A percentile compares a stretch with the other conserved stretches of the same genome.
These are phyloP conservation scores for Microcebus griseorufus DNA, from an alignment of 2,113 vertebrate species.

Conservation along the genomic window DNA sequence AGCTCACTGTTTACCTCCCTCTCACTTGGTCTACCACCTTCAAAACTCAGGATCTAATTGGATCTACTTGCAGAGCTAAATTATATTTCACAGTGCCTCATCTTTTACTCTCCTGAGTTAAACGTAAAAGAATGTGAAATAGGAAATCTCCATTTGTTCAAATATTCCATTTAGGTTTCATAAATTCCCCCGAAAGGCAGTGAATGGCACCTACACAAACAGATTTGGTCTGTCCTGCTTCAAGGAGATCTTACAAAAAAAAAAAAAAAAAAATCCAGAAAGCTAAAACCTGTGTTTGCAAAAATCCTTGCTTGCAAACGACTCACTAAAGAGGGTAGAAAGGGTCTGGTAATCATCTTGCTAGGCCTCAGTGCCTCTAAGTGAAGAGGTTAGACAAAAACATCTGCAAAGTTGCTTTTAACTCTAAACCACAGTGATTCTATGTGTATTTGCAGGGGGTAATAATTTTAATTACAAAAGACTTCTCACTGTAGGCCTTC, in stretches of 20 bases:
- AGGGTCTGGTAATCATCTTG: background rate
- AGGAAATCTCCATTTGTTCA: background rate
- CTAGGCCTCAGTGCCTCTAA: background rate
- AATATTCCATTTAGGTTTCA: background rate
- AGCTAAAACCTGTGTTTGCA: background rate
- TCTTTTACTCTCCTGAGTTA: background rate
- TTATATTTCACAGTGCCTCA: background rate
- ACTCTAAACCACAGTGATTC: background rate
- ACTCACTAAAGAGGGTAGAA: background rate
- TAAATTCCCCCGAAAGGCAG: background rate
- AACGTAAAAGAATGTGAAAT: background rate
- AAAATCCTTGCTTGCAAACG: background rate
- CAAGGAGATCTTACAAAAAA: background rate
- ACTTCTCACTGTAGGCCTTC: background rate
- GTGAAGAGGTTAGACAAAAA: background rate
- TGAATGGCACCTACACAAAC: background rate
- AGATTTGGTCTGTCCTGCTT: background rate
- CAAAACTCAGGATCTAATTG: slow-evolving; percentile 48
- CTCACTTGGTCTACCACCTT: slow-evolving; percentile 36
- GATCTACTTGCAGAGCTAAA: background rate
- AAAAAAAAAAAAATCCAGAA: background rate
- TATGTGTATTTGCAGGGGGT: background rate
- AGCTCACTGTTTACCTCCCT: slow-evolving; percentile 65
- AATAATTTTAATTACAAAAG: background rate
- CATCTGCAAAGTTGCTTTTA: background rate